Conservation (phyloP, 1,140 invertebrate species). For the Melitaea cinxia region DNA sequence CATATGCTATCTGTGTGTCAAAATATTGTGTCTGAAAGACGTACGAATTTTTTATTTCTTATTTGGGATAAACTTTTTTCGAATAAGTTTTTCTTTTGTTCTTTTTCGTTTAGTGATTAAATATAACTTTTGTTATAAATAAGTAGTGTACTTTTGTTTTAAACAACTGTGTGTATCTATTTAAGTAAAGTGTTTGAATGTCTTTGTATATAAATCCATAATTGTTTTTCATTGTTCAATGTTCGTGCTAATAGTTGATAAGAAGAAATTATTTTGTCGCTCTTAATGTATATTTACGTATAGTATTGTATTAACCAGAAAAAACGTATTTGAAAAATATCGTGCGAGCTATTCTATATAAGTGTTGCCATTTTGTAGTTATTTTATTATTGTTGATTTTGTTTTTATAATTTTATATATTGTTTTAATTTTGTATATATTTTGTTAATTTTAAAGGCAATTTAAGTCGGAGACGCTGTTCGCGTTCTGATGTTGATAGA, state of each 20-base stretch:
- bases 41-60: too few species aligned
- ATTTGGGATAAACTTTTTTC: too few species aligned
- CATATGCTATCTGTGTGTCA: too few species aligned
- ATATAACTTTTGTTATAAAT: too few species aligned
- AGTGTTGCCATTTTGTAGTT: slow-evolving; percentile 8
- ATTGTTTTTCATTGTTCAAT: not conserved
- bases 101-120: too few species aligned
- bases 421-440: not conserved
- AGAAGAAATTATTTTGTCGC: not conserved
- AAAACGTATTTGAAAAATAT: not conserved
- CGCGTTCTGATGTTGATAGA: too few species aligned
- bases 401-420: not conserved
- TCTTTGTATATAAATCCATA: not conserved
- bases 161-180: not conserved
- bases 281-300: not conserved
- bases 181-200: not conserved
- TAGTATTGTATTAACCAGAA: not conserved
- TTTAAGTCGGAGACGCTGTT: too few species aligned
- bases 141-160: not conserved
- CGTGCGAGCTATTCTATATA: not conserved
- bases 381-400: not conserved
- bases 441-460: too few species aligned
- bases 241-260: slow-evolving; percentile 5
- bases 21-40: too few species aligned
- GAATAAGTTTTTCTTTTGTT: too few species aligned